Percentiles rank a stretch among this genome's conserved stretches.
phyloP scores from a whole-genome alignment of 2,888 invertebrate species.

The Clepsis dumicolana region DNA sequence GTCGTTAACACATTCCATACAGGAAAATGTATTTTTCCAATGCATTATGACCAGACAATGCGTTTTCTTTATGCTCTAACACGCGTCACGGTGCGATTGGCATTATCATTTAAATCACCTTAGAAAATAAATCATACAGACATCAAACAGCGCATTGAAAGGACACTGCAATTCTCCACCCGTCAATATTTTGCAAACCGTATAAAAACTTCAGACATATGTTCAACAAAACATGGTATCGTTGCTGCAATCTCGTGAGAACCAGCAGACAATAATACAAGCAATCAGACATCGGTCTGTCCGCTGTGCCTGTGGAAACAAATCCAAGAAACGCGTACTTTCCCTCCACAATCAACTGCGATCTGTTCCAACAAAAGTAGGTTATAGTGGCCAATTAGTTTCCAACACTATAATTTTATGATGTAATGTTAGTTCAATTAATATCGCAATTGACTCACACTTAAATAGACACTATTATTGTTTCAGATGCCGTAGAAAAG shows the following conservation, averaged over 20 bases:
- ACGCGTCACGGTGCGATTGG: slow-evolving; percentile 11
- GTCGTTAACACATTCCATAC: background rate
- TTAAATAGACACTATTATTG: slow-evolving; percentile 53
- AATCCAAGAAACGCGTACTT: slow-evolving; percentile 53
- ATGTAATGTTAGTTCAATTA: slow-evolving; percentile 46
- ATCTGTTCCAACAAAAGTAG: slow-evolving; percentile 50
- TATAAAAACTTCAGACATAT: slow-evolving; percentile 34
- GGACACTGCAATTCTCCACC: slow-evolving; percentile 25
- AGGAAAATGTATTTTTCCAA: background rate
- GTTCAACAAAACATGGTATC: slow-evolving; percentile 47
- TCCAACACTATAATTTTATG: slow-evolving; percentile 49
- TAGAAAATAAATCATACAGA: slow-evolving; percentile 15
- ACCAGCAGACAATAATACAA: slow-evolving; percentile 49
- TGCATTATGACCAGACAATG: slow-evolving; percentile 12
- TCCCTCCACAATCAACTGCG: slow-evolving; percentile 51
- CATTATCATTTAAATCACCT: slow-evolving; percentile 28
- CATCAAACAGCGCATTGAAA: slow-evolving; percentile 16
- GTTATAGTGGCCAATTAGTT: slow-evolving; percentile 46
- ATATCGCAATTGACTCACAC: background rate
- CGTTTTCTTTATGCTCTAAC: slow-evolving; percentile 17
- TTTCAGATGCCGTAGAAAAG: slow-evolving; percentile 82
- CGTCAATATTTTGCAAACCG: slow-evolving; percentile 29
- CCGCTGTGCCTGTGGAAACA: slow-evolving; percentile 49
- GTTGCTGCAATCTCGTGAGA: slow-evolving; percentile 57
- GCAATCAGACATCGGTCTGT: slow-evolving; percentile 44